Base-by-base conservation (phyloP, 1,140 invertebrate genomes). In the Drosophila pseudoobscura region DNA sequence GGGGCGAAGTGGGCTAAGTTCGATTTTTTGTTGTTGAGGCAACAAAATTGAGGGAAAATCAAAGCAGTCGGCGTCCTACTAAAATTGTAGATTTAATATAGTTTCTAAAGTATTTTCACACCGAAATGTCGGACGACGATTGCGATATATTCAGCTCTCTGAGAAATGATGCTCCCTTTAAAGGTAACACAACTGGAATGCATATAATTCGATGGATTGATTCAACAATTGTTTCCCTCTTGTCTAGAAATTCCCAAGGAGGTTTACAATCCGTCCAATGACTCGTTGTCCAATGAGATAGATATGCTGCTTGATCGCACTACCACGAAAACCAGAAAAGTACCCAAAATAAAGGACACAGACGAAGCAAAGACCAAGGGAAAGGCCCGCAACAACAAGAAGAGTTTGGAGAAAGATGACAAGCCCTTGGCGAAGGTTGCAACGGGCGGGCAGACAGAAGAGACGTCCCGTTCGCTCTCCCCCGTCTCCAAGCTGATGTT, bases 91-190 rank as follows among this genome's bases (percentile, higher is more conserved):
- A 9, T 9, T 17, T 49, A n/a, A n/a, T 49, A 26, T 35, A 9
- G 9, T 35, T 35, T 35, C 2, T 9, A 41, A 13, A 11, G 8
- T 47, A 20, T 5, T 3, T 29, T 0, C n/a, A 9, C 15, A 6
- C 0, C 9, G 57, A 24, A 45, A 85, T 85, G 80, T 85, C 80
- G 0, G 80, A 85, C 46, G 80, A 85, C 51, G 80, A 85, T 17
- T 78, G 29, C 44, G 80, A 85, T 58, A 75, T 85, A 43, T 85
- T 85, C 11, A 70, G 75, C 44, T 46, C 75, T n/a, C 57, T 46
- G 5, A 43, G 41, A 29, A 66, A 22, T 6, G 54, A 59, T 20
- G 26, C 20, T 22, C 54, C 49, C 0, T 31, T 6, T 5, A 41
- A 45, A 44, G 68, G 80, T 85, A 52, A 59, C 61, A 2, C 20